Evolutionary conservation across 2,113 vertebrate species (phyloP), one percentile per base, ranked within the genome.

Genomic region (Sinosuthora webbiana): DNA sequence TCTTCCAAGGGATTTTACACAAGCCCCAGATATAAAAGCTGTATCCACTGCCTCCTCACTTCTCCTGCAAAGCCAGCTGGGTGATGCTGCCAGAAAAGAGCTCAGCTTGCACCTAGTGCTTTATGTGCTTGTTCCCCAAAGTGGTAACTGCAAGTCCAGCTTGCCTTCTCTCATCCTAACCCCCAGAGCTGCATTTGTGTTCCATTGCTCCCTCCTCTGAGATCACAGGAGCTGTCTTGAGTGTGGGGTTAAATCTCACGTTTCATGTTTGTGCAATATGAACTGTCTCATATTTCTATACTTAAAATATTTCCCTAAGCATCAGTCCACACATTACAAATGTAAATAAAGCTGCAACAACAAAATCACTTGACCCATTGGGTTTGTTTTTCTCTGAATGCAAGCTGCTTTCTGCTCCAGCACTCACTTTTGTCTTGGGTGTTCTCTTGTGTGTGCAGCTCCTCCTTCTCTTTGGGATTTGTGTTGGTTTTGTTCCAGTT

Each of bases 301-400:
- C 75, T 74, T 87, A 70, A 91, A 91, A 41, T 95, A 95, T 70
- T 82, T 83, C 81, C 85, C 71, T 67, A 59, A 93, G 42, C 83
- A 81, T 86, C 88, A 96, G 39, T 93, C 86, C 86, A 47, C 93
- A 95, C 83, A 69, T 90, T 88, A 89, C 89, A 90, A 90, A 56
- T 94, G 59, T 91, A 95, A 97, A 97, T 97, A 97, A 97, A 97
- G 95, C 94, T 97, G 71, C 93, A 78, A 91, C 91, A 81, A 95
- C 50, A 91, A 92, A 95, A 95, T 55, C 86, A 92, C 73, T 90
- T 74, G 95, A 94, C 94, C 94, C 92, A 12, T 9, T 92, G 95
- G 95, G 95, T 97, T 96, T 97, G 80, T 96, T 97, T 96, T 96
- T 81, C 83, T 95, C 62, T 89, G 86, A 89, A 86, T 7, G 24